These are phyloP conservation scores for Conus canariensis DNA, from an alignment of 2,888 invertebrate species.

Conservation along the genomic window DNA sequence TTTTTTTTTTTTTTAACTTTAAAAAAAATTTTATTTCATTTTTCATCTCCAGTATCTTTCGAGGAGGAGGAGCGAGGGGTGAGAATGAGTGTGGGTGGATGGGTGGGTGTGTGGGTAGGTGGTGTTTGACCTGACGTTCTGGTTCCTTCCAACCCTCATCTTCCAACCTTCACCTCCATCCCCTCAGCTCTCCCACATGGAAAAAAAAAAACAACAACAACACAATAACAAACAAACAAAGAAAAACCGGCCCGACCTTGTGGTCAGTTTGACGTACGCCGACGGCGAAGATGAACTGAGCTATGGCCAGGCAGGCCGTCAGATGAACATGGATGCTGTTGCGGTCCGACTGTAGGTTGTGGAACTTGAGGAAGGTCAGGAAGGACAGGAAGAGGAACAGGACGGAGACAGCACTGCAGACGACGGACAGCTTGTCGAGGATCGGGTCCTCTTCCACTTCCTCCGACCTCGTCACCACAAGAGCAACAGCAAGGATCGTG, in stretches of 20 bases:
- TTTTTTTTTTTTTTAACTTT: too few species aligned
- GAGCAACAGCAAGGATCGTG: too few species aligned
- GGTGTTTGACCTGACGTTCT: neutral
- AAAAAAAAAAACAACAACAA: too few species aligned
- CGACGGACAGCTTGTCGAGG: neutral
- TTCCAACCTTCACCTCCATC: too few species aligned
- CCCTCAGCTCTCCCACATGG: too few species aligned
- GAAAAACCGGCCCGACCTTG: neutral
- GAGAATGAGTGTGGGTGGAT: neutral
- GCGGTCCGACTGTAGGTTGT: neutral
- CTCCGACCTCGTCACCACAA: neutral
- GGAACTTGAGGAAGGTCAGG: conserved; percentile 11
- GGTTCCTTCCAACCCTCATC: too few species aligned
- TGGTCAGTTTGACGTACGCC: neutral
- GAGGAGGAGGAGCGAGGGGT: neutral
- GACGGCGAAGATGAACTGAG: neutral
- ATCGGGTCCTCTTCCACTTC: neutral
- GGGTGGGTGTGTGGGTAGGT: neutral
- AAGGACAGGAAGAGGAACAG: neutral
- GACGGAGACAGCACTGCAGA: neutral
- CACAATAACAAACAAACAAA: too few species aligned
- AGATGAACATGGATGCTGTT: conserved; percentile 31
- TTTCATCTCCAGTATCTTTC: too few species aligned
- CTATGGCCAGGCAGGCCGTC: neutral
- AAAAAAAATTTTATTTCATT: too few species aligned